These are phyloP conservation scores for Dryobotodes eremita DNA, from an alignment of 2,888 invertebrate species.

Conservation along the genomic window DNA sequence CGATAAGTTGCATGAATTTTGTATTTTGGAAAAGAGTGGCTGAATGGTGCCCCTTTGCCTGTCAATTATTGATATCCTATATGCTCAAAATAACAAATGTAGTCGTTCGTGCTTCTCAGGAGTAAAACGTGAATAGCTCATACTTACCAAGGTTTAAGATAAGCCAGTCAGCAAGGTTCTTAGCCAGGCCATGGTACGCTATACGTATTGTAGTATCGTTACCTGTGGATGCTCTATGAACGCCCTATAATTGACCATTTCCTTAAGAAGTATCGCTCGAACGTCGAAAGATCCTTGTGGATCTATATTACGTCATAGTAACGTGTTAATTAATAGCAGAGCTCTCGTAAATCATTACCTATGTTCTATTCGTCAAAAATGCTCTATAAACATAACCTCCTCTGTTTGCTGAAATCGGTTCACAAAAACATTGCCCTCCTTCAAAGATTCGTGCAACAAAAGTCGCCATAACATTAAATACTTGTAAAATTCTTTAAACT, in stretches of 20 bases:
- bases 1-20: not conserved
- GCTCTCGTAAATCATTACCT: not conserved
- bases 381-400: not conserved
- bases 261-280: no score
- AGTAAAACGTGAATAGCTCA: not conserved
- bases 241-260: no score
- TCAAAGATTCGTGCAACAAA: no score
- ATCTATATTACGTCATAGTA: not conserved
- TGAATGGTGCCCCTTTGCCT: not conserved
- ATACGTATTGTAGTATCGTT: not conserved
- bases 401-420: not conserved
- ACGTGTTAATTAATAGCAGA: not conserved
- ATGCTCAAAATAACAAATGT: not conserved
- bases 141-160: not conserved
- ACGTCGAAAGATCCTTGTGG: not conserved
- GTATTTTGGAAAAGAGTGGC: constrained; percentile 3
- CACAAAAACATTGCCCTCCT: no score
- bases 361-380: no score
- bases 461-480: no score
- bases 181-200: not conserved
- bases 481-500: no score
- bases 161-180: not conserved
- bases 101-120: no score
- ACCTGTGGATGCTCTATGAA: not conserved
- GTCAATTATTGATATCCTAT: not conserved